A percentile compares a stretch with the other conserved stretches of the same genome.
Evolutionary conservation across 2,797 vertebrate genomes (phyloP).

Genomic region (Urocyon cinereoargenteus): DNA sequence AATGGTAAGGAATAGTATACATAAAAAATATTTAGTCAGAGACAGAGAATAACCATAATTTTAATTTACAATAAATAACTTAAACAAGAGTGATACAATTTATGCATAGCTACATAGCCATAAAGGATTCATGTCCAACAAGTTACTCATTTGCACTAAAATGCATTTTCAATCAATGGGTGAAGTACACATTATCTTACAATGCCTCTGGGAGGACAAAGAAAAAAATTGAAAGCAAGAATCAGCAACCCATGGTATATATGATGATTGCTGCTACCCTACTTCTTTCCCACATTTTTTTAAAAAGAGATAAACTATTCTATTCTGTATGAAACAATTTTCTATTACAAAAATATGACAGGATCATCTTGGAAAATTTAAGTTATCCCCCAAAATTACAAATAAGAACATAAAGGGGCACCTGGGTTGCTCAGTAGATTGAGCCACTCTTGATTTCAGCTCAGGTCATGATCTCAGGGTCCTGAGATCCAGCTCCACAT

Average conservation of each 20-base stretch:
- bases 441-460: neutral
- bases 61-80: slow-evolving; percentile 71
- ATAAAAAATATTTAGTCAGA: slow-evolving; percentile 51
- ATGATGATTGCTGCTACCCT: neutral
- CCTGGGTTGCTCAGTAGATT: neutral
- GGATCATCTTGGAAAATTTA: slow-evolving; percentile 44
- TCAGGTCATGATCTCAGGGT: neutral
- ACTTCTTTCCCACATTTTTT: neutral
- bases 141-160: slow-evolving; percentile 68
- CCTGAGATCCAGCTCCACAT: neutral
- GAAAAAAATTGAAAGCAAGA: slow-evolving; percentile 48
- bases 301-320: neutral
- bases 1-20: slow-evolving; percentile 46
- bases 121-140: slow-evolving; percentile 62
- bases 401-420: slow-evolving; percentile 28
- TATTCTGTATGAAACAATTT: slow-evolving; percentile 38
- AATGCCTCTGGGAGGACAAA: slow-evolving; percentile 53
- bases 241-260: neutral
- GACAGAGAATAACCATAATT: slow-evolving; percentile 52
- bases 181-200: slow-evolving; percentile 52
- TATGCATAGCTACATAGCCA: neutral
- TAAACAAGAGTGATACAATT: slow-evolving; percentile 49
- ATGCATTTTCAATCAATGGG: slow-evolving; percentile 71
- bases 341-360: slow-evolving; percentile 46
- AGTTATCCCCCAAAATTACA: neutral